Conservation (phyloP, 2,113 vertebrate genomes). For the Trematocara nigrifrons region DNA sequence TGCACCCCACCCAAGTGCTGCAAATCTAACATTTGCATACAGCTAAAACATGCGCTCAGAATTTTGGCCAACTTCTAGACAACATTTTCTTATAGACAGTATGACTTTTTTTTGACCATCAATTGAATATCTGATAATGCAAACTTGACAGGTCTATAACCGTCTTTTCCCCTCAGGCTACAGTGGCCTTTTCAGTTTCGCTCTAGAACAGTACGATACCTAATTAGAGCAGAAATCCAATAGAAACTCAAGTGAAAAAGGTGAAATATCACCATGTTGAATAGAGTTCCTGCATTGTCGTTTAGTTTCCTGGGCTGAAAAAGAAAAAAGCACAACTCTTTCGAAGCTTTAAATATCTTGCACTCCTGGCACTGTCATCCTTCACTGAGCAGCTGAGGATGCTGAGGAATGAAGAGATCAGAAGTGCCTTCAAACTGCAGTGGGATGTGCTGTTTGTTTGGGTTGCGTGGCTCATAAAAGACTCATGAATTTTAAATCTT, state of each 20-base stretch:
- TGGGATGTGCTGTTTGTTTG: neutral
- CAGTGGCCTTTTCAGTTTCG: conserved; percentile 20
- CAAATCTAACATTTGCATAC: neutral
- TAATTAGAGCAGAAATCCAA: neutral
- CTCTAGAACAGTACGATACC: neutral
- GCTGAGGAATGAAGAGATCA: conserved; percentile 15
- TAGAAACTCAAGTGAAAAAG: neutral
- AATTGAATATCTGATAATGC: conserved; percentile 10
- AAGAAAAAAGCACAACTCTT: neutral
- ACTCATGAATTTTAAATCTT: neutral
- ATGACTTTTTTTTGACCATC: neutral
- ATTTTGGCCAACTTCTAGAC: neutral
- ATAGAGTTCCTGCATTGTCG: neutral
- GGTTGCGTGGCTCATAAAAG: neutral
- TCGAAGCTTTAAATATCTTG: conserved; percentile 38
- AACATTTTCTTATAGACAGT: neutral
- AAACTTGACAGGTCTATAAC: conserved; percentile 13
- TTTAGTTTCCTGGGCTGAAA: neutral
- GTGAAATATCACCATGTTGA: neutral
- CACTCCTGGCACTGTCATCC: conserved; percentile 1
- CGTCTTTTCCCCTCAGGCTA: neutral
- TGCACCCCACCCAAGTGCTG: neutral
- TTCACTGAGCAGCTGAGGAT: conserved; percentile 16
- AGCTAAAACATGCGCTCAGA: neutral
- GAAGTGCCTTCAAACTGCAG: neutral